These are phyloP conservation scores for Eulemur rubriventer DNA, from an alignment of 2,797 vertebrate species.

Conservation along the genomic window DNA sequence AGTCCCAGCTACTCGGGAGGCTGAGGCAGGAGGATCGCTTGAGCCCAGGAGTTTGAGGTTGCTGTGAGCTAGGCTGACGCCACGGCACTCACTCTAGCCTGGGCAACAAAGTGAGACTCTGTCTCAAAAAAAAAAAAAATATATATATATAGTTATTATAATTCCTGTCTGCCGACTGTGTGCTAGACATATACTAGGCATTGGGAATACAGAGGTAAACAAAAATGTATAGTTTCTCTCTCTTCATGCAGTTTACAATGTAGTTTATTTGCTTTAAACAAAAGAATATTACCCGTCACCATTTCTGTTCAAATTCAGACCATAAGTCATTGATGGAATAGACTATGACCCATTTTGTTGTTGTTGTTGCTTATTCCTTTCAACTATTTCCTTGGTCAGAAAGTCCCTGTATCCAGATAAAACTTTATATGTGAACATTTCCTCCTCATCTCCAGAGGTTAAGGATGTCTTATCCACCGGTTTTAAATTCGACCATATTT, in stretches of 20 bases:
- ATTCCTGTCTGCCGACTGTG: not conserved
- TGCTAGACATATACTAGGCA: not conserved
- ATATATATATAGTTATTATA: not conserved
- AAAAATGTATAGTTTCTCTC: not conserved
- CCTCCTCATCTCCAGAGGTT: not conserved
- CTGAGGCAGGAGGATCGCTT: too few species aligned
- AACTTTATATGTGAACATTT: not conserved
- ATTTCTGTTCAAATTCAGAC: not conserved
- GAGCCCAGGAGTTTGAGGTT: too few species aligned
- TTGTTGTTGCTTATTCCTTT: not conserved
- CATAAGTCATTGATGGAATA: not conserved
- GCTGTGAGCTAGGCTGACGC: too few species aligned
- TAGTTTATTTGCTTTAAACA: not conserved
- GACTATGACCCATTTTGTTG: not conserved
- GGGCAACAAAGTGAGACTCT: too few species aligned
- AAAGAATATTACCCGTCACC: not conserved
- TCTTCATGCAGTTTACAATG: not conserved
- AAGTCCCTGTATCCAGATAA: not conserved
- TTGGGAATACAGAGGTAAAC: not conserved
- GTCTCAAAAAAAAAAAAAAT: too few species aligned
- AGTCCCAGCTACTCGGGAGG: too few species aligned
- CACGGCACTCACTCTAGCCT: too few species aligned
- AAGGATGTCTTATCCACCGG: not conserved
- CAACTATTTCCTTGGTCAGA: not conserved
- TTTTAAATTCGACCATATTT: slow-evolving; percentile 4